A percentile compares a stretch with the other conserved stretches of the same genome.
Evolutionary conservation across 2,888 invertebrate genomes (phyloP).

Genomic region (Andrena camellia): DNA sequence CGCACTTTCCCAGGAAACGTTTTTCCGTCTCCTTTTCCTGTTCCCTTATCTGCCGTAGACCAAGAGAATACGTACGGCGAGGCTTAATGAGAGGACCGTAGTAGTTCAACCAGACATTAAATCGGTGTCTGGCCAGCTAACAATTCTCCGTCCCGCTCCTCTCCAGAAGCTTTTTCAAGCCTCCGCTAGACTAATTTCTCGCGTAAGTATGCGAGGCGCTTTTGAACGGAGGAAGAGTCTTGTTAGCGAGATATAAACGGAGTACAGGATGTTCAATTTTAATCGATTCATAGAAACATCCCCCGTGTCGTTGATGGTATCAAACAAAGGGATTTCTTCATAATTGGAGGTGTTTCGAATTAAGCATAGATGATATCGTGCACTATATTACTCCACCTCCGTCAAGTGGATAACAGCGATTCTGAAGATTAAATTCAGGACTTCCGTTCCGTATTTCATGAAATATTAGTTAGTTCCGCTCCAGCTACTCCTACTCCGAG

Average conservation of each 20-base stretch:
- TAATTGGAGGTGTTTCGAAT: too few relatives aligned
- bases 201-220: constrained; percentile 21
- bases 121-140: constrained; percentile 72
- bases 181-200: constrained; percentile 42
- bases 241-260: constrained; percentile 9
- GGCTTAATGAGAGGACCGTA: constrained; percentile 74
- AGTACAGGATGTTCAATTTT: not conserved
- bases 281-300: not conserved
- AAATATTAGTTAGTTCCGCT: constrained; percentile 34
- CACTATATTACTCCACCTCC: not conserved
- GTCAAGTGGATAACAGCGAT: not conserved
- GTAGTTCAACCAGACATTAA: constrained; percentile 74
- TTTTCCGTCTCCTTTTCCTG: constrained; percentile 60
- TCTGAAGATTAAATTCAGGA: constrained; percentile 17
- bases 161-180: constrained; percentile 54
- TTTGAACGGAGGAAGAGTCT: constrained; percentile 9
- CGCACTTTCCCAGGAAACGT: constrained; percentile 69
- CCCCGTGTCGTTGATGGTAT: not conserved
- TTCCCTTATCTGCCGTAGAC: constrained; percentile 59
- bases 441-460: constrained; percentile 13
- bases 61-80: constrained; percentile 65
- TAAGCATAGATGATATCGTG: too few relatives aligned
- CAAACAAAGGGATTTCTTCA: not conserved
- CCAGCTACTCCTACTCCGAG: not conserved
- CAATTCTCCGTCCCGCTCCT: constrained; percentile 58